phyloP scores from a whole-genome alignment of 1,140 invertebrate species.

The Harlomillsia oculata region DNA sequence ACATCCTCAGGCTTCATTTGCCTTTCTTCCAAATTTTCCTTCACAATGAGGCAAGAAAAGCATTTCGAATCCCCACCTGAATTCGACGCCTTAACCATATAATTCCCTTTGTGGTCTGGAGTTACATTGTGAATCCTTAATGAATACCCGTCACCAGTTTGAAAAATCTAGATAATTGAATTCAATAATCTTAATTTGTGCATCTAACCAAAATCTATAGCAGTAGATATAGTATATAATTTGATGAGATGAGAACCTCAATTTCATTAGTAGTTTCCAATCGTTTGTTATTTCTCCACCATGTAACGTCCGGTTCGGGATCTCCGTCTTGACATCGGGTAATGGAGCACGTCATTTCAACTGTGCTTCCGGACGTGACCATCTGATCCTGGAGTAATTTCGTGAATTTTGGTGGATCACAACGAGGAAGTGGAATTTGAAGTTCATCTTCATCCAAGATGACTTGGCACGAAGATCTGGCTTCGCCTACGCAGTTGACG shows the following conservation, averaged over 20 bases:
- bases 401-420: constrained; percentile 55
- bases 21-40: constrained; percentile 44
- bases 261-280: constrained; percentile 43
- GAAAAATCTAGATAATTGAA: too few species aligned
- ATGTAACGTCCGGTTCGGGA: constrained; percentile 57
- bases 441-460: constrained; percentile 7
- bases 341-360: constrained; percentile 60
- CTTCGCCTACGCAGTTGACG: constrained; percentile 67
- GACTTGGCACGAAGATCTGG: constrained; percentile 56
- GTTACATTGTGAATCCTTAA: constrained; percentile 50
- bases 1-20: constrained; percentile 1
- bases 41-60: constrained; percentile 65
- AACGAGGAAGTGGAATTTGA: not conserved
- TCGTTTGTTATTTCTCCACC: constrained; percentile 61
- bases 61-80: constrained; percentile 65
- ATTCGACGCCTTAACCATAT: constrained; percentile 64
- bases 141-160: too few species aligned
- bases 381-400: constrained; percentile 57
- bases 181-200: too few species aligned
- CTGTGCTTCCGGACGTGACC: constrained; percentile 56
- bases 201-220: too few species aligned
- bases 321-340: constrained; percentile 46
- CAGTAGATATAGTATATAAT: too few species aligned
- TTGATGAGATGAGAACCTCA: too few species aligned
- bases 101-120: constrained; percentile 61